phyloP scores from a whole-genome alignment of 2,888 invertebrate genomes.

The Cyclophora punctaria region DNA sequence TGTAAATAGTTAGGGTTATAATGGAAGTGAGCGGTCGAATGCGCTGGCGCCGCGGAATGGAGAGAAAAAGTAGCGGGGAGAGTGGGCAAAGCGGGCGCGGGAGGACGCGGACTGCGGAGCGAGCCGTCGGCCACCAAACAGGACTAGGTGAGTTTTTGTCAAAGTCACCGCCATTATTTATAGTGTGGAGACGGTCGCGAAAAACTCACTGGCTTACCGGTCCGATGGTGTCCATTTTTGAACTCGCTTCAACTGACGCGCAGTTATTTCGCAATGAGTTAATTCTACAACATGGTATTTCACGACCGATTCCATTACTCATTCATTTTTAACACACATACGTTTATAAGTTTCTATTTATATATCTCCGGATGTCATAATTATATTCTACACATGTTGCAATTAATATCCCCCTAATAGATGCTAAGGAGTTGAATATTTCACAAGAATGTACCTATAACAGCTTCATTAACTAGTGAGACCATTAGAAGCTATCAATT shows the following conservation, averaged over 20 bases:
- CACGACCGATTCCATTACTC: constrained; percentile 49
- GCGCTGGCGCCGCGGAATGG: constrained; percentile 66
- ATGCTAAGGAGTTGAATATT: constrained; percentile 25
- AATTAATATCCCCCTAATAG: background rate
- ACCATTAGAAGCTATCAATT: constrained; percentile 51
- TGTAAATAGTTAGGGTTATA: constrained; percentile 70
- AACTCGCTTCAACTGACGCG: constrained; percentile 53
- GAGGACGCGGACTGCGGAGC: constrained; percentile 40
- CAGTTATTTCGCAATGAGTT: constrained; percentile 68
- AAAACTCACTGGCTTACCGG: constrained; percentile 68
- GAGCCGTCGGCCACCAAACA: constrained; percentile 69
- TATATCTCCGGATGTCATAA: too few relatives aligned
- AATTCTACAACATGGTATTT: constrained; percentile 60
- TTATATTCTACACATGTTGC: constrained; percentile 4
- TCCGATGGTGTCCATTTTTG: constrained; percentile 63
- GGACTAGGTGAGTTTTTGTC: constrained; percentile 75
- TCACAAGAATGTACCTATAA: constrained; percentile 51
- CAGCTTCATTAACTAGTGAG: constrained; percentile 48
- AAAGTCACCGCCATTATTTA: constrained; percentile 74
- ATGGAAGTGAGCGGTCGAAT: constrained; percentile 61
- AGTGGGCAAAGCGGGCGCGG: constrained; percentile 29
- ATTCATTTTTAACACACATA: background rate
- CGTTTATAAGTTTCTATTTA: too few relatives aligned
- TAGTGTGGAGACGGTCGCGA: constrained; percentile 74
- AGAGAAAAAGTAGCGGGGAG: constrained; percentile 57